Evolutionary conservation across 2,797 vertebrate genomes (phyloP).

Genomic region (Anguilla obscura): DNA sequence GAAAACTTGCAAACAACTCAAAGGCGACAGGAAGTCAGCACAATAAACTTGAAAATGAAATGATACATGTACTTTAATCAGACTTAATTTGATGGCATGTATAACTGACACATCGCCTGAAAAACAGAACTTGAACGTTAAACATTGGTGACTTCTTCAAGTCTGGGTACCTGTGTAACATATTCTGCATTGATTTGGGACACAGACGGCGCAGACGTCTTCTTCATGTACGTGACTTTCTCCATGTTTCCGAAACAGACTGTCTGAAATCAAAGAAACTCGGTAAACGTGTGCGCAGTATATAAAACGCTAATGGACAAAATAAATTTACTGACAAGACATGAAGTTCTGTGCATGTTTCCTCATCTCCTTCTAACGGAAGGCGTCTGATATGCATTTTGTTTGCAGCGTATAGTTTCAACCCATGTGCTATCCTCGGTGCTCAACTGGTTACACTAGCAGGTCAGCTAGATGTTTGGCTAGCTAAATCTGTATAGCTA

Average conservation of each 20-base stretch:
- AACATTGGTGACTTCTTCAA: not conserved
- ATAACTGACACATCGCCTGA: not conserved
- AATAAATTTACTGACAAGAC: not conserved
- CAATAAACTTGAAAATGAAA: too few species aligned
- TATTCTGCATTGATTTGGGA: conserved; percentile 97
- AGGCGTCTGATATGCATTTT: conserved; percentile 59
- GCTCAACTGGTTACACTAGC: not conserved
- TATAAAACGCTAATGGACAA: not conserved
- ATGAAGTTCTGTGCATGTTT: not conserved
- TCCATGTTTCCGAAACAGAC: conserved; percentile 53
- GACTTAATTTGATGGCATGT: not conserved
- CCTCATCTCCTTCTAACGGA: conserved; percentile 35
- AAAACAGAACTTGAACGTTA: not conserved
- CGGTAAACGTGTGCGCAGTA: not conserved
- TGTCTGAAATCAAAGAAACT: conserved; percentile 7
- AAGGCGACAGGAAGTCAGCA: too few species aligned
- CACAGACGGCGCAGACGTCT: conserved; percentile 89
- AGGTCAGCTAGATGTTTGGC: not conserved
- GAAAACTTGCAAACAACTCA: too few species aligned
- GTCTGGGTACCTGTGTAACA: conserved; percentile 86
- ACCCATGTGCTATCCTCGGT: conserved; percentile 43
- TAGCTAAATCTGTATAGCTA: not conserved
- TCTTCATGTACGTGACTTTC: conserved; percentile 77
- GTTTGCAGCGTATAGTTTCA: conserved; percentile 59
- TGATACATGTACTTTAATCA: not conserved